These are phyloP conservation scores for Luehdorfia chinensis DNA, from an alignment of 1,140 invertebrate species.

Conservation along the genomic window DNA sequence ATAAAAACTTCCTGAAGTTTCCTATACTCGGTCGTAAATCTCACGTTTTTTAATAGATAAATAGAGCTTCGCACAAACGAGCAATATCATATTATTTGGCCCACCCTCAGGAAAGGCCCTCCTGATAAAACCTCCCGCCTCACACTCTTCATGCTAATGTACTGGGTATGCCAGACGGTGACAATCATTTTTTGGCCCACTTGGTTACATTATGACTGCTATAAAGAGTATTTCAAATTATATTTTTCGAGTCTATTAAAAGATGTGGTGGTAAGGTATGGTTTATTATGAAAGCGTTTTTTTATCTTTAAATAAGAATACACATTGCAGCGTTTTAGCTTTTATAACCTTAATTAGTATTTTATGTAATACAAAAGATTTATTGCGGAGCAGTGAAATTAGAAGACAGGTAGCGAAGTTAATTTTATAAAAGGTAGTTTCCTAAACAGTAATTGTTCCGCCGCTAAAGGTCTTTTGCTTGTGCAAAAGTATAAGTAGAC, in stretches of 20 bases:
- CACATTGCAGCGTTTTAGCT: slow-evolving; percentile 23
- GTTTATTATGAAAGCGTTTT: too few species aligned
- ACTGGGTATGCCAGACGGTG: slow-evolving; percentile 66
- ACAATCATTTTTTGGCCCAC: slow-evolving; percentile 76
- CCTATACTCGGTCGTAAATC: slow-evolving; percentile 68
- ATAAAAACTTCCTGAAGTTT: slow-evolving; percentile 71
- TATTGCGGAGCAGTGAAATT: slow-evolving; percentile 22
- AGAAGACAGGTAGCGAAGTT: slow-evolving; percentile 56
- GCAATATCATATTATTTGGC: slow-evolving; percentile 76
- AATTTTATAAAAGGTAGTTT: slow-evolving; percentile 56
- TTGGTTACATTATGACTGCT: slow-evolving; percentile 70
- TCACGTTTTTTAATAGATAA: slow-evolving; percentile 75
- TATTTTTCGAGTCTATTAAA: slow-evolving; percentile 71
- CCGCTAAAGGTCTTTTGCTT: slow-evolving; percentile 45
- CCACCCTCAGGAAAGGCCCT: slow-evolving; percentile 74
- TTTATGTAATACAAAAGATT: slow-evolving; percentile 10
- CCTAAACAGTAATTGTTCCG: slow-evolving; percentile 63
- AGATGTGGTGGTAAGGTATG: slow-evolving; percentile 39
- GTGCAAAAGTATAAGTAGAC: slow-evolving; percentile 58
- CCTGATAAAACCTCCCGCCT: slow-evolving; percentile 71
- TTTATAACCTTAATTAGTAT: too few species aligned
- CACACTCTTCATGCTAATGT: slow-evolving; percentile 75
- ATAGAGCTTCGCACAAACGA: slow-evolving; percentile 74
- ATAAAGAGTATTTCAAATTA: slow-evolving; percentile 76
- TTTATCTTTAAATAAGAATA: slow-evolving; percentile 9